Percentiles rank a stretch among this genome's conserved stretches.
phyloP scores from a whole-genome alignment of 1,140 invertebrate species.

The Platyura marginata region DNA sequence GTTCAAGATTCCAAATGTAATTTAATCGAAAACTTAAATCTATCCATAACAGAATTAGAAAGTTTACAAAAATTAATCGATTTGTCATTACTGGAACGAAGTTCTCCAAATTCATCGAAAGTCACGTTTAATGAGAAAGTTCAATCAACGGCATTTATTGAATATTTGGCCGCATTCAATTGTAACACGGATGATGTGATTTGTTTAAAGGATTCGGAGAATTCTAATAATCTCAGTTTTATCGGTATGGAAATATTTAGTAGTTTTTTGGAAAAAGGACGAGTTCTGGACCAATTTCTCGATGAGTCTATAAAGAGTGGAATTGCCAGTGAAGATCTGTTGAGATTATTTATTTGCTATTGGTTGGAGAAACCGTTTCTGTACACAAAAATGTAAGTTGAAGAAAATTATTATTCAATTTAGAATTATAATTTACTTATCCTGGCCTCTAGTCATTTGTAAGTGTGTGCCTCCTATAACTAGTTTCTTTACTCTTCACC shows the following conservation, averaged over 20 bases:
- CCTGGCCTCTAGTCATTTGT: too few relatives aligned
- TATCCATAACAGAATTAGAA: neutral
- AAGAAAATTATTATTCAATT: neutral
- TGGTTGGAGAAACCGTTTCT: constrained; percentile 20
- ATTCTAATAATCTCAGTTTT: constrained; percentile 10
- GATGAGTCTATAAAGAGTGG: constrained; percentile 7
- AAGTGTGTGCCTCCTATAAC: too few relatives aligned
- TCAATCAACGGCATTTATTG: constrained; percentile 9
- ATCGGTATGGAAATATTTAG: constrained; percentile 16
- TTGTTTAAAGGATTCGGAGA: constrained; percentile 8
- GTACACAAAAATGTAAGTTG: constrained; percentile 15
- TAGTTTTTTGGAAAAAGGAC: constrained; percentile 11
- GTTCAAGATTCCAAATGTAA: neutral
- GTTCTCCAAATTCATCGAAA: neutral
- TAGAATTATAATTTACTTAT: too few relatives aligned
- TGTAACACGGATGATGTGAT: constrained; percentile 8
- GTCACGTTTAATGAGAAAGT: neutral
- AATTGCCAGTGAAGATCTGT: constrained; percentile 14
- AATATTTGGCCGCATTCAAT: constrained; percentile 16
- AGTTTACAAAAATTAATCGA: neutral
- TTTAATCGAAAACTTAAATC: neutral
- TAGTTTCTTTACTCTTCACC: too few relatives aligned
- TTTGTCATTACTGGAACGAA: neutral
- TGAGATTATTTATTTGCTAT: constrained; percentile 16
- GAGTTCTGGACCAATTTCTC: constrained; percentile 16